These are phyloP conservation scores for Brachionus manjavacas DNA, from an alignment of 1,140 invertebrate genomes.

Conservation along the genomic window DNA sequence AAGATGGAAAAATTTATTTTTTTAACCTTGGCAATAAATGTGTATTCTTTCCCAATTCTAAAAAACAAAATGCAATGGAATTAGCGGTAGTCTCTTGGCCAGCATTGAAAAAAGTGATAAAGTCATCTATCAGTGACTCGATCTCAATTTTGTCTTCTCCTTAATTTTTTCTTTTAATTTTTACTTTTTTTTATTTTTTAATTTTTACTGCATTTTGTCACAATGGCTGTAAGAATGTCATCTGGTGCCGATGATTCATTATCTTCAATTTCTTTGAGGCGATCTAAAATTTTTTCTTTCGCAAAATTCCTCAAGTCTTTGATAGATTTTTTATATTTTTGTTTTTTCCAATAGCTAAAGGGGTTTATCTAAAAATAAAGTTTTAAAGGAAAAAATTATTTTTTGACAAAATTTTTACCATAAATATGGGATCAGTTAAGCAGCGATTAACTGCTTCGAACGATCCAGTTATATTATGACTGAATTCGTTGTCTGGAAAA, in stretches of 20 bases:
- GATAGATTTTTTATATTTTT: not conserved
- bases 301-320: not conserved
- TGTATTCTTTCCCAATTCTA: not conserved
- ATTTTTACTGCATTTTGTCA: not conserved
- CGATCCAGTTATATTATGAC: not conserved
- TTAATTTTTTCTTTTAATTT: constrained; percentile 13
- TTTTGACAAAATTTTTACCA: not conserved
- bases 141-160: constrained; percentile 10
- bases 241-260: not conserved
- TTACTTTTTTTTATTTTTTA: not conserved
- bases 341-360: not conserved
- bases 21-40: not conserved
- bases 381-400: not conserved
- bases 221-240: constrained; percentile 16
- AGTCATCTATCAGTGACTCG: constrained; percentile 8
- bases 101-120: constrained; percentile 39
- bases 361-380: not conserved
- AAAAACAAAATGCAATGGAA: constrained; percentile 4
- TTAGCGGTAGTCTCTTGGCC: constrained; percentile 39
- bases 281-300: constrained; percentile 9
- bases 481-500: constrained; percentile 14
- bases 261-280: not conserved
- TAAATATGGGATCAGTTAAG: not conserved
- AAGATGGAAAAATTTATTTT: not conserved
- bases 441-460: not conserved